Base-by-base conservation (phyloP, 2,888 invertebrate species). In the Proisotoma minuta region DNA sequence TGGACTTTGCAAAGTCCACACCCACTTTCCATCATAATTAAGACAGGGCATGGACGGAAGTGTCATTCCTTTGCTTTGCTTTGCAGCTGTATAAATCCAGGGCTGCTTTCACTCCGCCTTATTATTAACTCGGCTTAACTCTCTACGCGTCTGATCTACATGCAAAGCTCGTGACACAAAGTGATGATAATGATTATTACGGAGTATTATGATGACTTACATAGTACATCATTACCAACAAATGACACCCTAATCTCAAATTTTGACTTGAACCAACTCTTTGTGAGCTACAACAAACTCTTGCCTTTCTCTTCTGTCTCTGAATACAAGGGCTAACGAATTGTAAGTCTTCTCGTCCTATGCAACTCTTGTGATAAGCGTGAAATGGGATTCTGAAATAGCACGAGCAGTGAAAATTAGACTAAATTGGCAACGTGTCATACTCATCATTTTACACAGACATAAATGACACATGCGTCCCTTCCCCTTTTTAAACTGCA, bases 401-500 rank as follows among this genome's bases (percentile, higher is more conserved):
- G n/a, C 34, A 34, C 34, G 34, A 43, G 43, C 20, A 4, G 20
- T 18, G 18, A 18, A 43, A 43, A 43, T 43, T 27, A 53, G 28
- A 57, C 54, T 62, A 62, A 65, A 65, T 65, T 62, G 62, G 65
- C 65, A 60, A 65, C 62, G 60, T 60, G 65, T 62, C 65, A 62
- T 62, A 57, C 56, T 52, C 50, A 12, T 43, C 43, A n/a, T 34
- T 34, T 34, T 15, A 34, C 15, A 15, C 43, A n/a, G 56, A 40
- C 43, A 39, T 39, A 39, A 52, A 8, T 24, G 56, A 56, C 56
- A 56, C 56, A 43, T 24, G 54, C 23, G n/a, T 34, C 18, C n/a
- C 29, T 23, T 28, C 15, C 49, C 22, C n/a, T 34, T n/a, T 18
- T 43, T n/a, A 5, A 43, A 43, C 5, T 18, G 18, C 43, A 43